Percentiles rank a stretch among this genome's conserved stretches.
These are phyloP conservation scores for Dryobota labecula DNA, from an alignment of 2,888 invertebrate genomes.

Conservation along the genomic window DNA sequence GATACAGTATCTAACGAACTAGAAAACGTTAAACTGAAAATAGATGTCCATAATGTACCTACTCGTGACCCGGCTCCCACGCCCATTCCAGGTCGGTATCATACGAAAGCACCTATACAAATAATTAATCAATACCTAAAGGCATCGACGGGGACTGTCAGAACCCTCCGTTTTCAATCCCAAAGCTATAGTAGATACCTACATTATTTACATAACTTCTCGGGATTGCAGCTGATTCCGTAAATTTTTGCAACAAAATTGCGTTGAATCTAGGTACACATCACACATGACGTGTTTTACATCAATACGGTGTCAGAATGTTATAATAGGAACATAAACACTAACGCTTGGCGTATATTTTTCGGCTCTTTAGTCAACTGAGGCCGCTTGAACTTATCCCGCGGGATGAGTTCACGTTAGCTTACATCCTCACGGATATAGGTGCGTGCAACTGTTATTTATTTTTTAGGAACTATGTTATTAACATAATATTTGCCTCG, in stretches of 20 bases:
- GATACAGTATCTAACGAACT: conserved; percentile 33
- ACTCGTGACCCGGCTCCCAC: conserved; percentile 18
- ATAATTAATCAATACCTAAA: conserved; percentile 44
- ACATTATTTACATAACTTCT: conserved; percentile 9
- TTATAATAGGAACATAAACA: conserved; percentile 42
- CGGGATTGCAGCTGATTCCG: not conserved
- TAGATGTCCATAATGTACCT: conserved; percentile 28
- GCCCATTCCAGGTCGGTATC: conserved; percentile 10
- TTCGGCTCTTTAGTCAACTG: too few species aligned
- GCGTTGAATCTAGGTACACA: not conserved
- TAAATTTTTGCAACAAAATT: conserved; percentile 11
- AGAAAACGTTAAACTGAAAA: conserved; percentile 44
- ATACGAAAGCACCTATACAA: conserved; percentile 29
- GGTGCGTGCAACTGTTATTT: conserved; percentile 8
- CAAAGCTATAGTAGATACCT: not conserved
- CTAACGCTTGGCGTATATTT: conserved; percentile 29
- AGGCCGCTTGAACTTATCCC: too few species aligned
- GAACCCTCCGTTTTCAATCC: not conserved
- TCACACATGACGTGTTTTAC: conserved; percentile 39
- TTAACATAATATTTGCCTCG: conserved; percentile 31
- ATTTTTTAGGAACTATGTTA: conserved; percentile 24
- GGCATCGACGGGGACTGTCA: not conserved
- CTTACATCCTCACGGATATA: conserved; percentile 16
- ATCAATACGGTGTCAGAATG: conserved; percentile 42
- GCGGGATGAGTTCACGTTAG: too few species aligned